Base-by-base conservation (phyloP, 2,888 invertebrate genomes). In the Acanthosepion esculentum region DNA sequence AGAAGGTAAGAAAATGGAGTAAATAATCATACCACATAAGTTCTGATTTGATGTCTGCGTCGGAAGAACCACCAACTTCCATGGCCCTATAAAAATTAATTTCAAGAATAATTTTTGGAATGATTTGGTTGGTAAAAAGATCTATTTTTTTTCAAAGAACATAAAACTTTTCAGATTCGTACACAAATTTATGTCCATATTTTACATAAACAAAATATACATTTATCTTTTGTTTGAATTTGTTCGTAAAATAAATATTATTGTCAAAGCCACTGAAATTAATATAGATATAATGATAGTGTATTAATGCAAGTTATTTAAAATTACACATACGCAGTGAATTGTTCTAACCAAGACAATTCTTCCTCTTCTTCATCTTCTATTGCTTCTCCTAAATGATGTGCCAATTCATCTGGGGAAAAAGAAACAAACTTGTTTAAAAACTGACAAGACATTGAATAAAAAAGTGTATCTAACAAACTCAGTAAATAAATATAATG, bases 1-100 rank as follows among this genome's bases (percentile, higher is more conserved):
- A 96, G 95, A 97, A 97, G 55, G 96, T 96, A 93, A 97, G 95
- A 95, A 97, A 97, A 95, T 97, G 97, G 94, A 97, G 95, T 59
- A 96, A 33, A 95, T 96, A 97, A 95, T 97, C 96, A n/a, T 95
- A 95, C 96, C 96, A 96, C 93, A 95, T 95, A 64, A 96, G 96
- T 23, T 95, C 96, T 33, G 96, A 96, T 94, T 96, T 96, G 23
- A 96, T 97, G 53, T 97, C 96, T 41, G 96, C 96, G 95, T 97
- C 97, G 55, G 96, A 95, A 48, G 95, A 96, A 15, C 95, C 95
- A 55, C 96, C 96, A 92, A 97, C 95, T 29, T 96, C 95, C 96
- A 97, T 96, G 59, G 97, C 97, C 96, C 97, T 97, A 95, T 20
- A 96, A 95, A 55, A 93, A 92, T 33, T 41, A 95, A 48, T 92